phyloP scores from a whole-genome alignment of 2,113 vertebrate genomes.

The Chaetura pelagica region DNA sequence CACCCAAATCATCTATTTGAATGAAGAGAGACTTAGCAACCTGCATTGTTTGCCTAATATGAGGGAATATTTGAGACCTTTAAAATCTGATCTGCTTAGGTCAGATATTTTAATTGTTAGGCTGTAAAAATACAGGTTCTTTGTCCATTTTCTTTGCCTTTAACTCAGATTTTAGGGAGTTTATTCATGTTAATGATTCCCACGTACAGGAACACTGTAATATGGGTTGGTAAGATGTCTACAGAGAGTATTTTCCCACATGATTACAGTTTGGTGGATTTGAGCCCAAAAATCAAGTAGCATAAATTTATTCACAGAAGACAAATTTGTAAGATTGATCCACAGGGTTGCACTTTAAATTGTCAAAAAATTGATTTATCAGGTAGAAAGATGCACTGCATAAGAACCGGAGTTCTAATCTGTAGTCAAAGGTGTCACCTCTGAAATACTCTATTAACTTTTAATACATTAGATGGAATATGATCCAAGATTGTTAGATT shows the following conservation, averaged over 20 bases:
- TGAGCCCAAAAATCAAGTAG: not conserved
- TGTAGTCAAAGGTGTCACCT: not conserved
- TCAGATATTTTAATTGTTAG: not conserved
- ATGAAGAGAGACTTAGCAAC: not conserved
- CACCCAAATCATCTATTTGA: not conserved
- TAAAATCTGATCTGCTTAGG: not conserved
- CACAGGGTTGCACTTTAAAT: not conserved
- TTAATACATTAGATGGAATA: not conserved
- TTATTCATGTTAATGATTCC: not conserved
- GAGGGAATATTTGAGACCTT: not conserved
- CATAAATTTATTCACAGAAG: conserved; percentile 25
- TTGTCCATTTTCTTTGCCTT: not conserved
- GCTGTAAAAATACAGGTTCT: not conserved
- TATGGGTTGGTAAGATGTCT: not conserved
- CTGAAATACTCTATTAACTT: not conserved
- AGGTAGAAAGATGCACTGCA: not conserved
- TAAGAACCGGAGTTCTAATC: not conserved
- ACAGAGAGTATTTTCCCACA: not conserved
- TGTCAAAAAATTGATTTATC: not conserved
- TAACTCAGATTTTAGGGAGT: not conserved
- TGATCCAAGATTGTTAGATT: not conserved
- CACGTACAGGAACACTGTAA: not conserved
- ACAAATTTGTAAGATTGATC: conserved; percentile 15
- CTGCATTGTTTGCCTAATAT: not conserved
- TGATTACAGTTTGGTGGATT: conserved; percentile 28